These are phyloP conservation scores for Palythoa caribaeorum DNA, from an alignment of 92 coral and sea anemone species.

Conservation along the genomic window DNA sequence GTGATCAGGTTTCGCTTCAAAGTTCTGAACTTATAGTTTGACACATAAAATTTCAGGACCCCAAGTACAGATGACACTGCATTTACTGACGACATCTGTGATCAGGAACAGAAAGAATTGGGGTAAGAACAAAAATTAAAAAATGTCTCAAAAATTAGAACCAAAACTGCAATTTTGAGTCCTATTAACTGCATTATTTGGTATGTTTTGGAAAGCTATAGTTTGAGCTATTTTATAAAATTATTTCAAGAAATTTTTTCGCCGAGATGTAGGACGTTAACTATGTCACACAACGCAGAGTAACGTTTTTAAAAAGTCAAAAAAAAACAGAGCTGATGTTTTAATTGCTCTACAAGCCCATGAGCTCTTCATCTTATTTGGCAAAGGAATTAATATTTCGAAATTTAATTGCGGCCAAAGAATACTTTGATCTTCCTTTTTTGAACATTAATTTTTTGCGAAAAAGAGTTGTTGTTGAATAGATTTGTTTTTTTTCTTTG, in stretches of 20 bases:
- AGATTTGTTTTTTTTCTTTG: not conserved
- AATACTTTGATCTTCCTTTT: conserved; percentile 5
- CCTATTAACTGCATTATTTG: conserved; percentile 60
- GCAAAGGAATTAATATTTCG: conserved; percentile 63
- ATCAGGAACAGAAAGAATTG: conserved; percentile 11
- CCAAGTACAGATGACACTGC: conserved; percentile 10
- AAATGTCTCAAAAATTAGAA: conserved; percentile 55
- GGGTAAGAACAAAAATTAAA: conserved; percentile 4
- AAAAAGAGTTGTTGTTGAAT: not conserved
- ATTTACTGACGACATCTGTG: conserved; percentile 8
- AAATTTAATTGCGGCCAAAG: conserved; percentile 46
- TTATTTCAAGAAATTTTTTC: conserved; percentile 51
- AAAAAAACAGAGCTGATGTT: conserved; percentile 58
- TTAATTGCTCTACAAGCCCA: conserved; percentile 66
- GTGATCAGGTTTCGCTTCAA: conserved; percentile 9
- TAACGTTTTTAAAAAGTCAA: conserved; percentile 48
- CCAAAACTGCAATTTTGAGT: conserved; percentile 49
- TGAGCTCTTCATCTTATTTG: conserved; percentile 60
- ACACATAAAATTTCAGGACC: conserved; percentile 6
- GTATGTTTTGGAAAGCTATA: conserved; percentile 53
- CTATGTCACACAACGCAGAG: conserved; percentile 53
- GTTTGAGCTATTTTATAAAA: conserved; percentile 50
- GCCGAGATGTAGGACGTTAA: conserved; percentile 47
- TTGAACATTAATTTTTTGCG: conserved; percentile 9
- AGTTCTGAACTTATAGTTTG: conserved; percentile 7